These are phyloP conservation scores for Caradrina kadenii DNA, from an alignment of 2,888 invertebrate genomes.

Conservation along the genomic window DNA sequence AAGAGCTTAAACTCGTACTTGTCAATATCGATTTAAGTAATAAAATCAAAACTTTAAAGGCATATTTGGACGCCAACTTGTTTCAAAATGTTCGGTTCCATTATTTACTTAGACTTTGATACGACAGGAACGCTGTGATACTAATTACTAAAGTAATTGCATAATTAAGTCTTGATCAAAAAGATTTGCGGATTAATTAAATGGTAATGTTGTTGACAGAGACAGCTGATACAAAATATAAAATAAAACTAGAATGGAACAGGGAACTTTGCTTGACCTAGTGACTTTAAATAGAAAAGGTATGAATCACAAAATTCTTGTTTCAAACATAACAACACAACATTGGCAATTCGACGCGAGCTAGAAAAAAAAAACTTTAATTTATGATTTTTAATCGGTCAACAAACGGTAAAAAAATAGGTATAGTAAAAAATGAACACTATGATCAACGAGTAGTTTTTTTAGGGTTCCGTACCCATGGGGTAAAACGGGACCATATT, in stretches of 20 bases:
- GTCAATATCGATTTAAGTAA: constrained; percentile 43
- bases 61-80: constrained; percentile 13
- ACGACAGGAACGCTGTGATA: not conserved
- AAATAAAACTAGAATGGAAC: not conserved
- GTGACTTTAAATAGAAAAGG: not conserved
- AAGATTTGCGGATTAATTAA: not conserved
- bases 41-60: constrained; percentile 29
- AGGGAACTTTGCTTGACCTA: not conserved
- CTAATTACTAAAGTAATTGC: not conserved
- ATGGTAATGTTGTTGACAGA: not conserved
- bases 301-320: not conserved
- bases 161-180: not conserved
- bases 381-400: not conserved
- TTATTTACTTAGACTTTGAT: constrained; percentile 8
- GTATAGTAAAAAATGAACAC: not conserved
- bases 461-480: no score
- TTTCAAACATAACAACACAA: no score
- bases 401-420: not conserved
- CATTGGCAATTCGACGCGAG: not conserved
- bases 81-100: constrained; percentile 13
- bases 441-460: not conserved
- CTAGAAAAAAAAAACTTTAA: not conserved
- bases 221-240: not conserved
- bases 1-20: constrained; percentile 32
- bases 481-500: no score